A percentile compares a stretch with the other conserved stretches of the same genome.
Conservation (phyloP, 2,113 vertebrate species). For the Microtus pennsylvanicus region DNA sequence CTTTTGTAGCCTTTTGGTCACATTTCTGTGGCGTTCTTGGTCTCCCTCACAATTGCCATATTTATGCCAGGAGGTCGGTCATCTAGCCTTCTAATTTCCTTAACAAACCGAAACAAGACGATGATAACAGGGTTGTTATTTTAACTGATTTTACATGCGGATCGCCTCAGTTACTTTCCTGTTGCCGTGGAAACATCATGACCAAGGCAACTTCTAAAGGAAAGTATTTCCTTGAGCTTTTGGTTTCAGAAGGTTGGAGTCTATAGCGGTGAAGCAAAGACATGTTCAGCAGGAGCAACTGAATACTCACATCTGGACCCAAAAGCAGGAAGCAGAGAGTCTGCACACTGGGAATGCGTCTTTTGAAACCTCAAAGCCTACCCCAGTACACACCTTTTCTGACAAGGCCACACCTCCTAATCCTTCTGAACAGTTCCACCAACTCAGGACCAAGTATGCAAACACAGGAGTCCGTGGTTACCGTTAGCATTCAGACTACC, state of each 20-base stretch:
- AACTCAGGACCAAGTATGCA: neutral
- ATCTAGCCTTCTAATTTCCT: neutral
- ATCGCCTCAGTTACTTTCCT: neutral
- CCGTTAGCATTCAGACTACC: neutral
- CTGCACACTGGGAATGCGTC: no score
- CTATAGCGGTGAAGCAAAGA: neutral
- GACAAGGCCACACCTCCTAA: neutral
- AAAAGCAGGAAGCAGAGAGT: neutral
- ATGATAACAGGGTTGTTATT: neutral
- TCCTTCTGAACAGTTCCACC: neutral
- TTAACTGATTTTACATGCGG: neutral
- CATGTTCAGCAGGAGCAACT: neutral
- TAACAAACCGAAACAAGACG: neutral
- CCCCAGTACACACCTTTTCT: neutral
- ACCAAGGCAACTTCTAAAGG: neutral
- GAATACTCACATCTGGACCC: neutral
- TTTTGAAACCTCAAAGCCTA: neutral
- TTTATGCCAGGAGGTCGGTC: neutral
- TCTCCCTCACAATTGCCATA: neutral
- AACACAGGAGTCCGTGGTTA: neutral
- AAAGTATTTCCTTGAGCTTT: neutral
- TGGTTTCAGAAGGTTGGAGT: neutral
- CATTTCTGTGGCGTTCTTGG: neutral
- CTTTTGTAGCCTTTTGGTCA: neutral
- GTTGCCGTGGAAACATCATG: neutral